Conservation (phyloP, 1,140 invertebrate genomes). For the Euura lappo region DNA sequence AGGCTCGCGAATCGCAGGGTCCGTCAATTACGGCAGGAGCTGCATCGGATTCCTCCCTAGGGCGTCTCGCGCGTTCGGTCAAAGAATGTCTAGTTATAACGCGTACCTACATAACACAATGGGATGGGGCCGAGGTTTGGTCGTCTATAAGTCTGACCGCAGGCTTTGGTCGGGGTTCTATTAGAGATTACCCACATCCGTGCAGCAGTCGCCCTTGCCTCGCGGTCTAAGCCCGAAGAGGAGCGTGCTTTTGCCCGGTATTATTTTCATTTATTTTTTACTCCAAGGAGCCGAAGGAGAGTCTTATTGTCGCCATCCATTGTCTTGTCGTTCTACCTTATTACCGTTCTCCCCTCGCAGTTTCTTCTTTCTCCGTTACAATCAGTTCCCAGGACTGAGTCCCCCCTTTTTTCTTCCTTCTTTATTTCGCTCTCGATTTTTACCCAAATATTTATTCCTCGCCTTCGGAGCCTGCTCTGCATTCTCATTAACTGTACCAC, state of each 20-base stretch:
- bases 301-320: background rate
- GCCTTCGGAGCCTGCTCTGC: background rate
- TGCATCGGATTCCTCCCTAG: background rate
- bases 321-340: slow-evolving; percentile 3
- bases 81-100: slow-evolving; percentile 4
- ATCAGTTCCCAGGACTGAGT: background rate
- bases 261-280: slow-evolving; percentile 3
- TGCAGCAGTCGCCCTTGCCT: background rate
- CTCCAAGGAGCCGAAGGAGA: background rate
- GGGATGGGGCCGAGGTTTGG: background rate
- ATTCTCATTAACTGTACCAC: background rate
- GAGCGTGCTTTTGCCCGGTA: background rate
- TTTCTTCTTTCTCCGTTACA: background rate
- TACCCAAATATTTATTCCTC: background rate
- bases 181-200: background rate
- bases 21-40: background rate
- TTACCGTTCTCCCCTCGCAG: background rate
- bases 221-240: background rate
- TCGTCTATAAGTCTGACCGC: background rate
- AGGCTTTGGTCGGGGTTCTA: background rate
- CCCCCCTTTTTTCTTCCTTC: background rate
- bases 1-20: background rate
- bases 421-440: background rate
- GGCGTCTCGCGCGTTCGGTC: background rate
- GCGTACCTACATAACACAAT: background rate